Conservation (phyloP, 2,113 vertebrate genomes). For the Sigmodon hispidus region DNA sequence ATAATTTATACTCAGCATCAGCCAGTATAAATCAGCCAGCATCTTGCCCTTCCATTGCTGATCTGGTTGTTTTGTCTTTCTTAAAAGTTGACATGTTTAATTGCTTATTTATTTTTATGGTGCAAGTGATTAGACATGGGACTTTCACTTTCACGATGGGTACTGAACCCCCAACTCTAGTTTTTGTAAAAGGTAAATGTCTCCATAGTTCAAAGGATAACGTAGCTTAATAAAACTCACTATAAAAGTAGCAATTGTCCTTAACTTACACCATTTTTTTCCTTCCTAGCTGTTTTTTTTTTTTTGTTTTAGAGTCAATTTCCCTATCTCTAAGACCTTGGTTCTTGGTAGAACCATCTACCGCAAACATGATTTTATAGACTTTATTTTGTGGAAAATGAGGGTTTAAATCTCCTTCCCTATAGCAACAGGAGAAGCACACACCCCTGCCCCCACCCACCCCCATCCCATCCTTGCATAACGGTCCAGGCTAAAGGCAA, state of each 20-base stretch:
- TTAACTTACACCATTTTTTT: not conserved
- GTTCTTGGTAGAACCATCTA: no score
- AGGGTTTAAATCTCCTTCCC: not conserved
- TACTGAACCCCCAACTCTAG: not conserved
- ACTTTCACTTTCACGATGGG: not conserved
- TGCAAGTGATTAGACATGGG: not conserved
- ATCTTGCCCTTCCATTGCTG: not conserved
- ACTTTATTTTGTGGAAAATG: not conserved
- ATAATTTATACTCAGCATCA: not conserved
- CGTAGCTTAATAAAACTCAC: not conserved
- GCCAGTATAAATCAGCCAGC: no score
- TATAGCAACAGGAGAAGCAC: not conserved
- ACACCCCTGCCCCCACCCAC: not conserved
- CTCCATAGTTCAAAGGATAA: slow-evolving; percentile 12
- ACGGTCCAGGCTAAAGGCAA: not conserved
- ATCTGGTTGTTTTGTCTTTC: not conserved
- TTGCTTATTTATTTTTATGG: not conserved
- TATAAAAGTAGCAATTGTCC: not conserved
- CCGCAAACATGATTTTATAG: not conserved
- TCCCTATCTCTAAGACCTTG: not conserved
- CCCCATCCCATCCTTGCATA: not conserved
- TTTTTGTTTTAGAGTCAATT: not conserved
- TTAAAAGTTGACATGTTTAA: not conserved
- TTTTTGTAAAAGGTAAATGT: not conserved
- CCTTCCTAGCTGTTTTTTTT: not conserved